A percentile compares a stretch with the other conserved stretches of the same genome.
Evolutionary conservation across 35 echinoderm and acorn worm species (phyloP).

Genomic region (Ptychodera flava): DNA sequence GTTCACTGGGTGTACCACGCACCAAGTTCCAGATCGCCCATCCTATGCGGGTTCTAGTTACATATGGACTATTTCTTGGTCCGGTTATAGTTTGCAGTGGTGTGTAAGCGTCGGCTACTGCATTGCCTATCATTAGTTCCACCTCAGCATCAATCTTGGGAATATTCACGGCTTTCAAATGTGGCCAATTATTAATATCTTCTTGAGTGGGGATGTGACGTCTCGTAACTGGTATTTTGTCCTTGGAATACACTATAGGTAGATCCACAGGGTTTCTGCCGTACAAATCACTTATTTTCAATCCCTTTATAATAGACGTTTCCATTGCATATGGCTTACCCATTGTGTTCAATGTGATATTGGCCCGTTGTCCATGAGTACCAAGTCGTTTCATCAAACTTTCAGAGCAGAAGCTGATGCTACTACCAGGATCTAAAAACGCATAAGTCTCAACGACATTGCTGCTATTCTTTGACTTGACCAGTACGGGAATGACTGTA

Average conservation of each 20-base stretch:
- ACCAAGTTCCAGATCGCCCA: constrained; percentile 26
- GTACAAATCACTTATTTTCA: neutral
- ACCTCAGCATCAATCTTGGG: constrained; percentile 34
- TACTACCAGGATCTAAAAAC: constrained; percentile 16
- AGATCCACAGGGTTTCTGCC: constrained; percentile 13
- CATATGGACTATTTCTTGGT: constrained; percentile 13
- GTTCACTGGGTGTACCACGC: neutral
- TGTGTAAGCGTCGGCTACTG: constrained; percentile 31
- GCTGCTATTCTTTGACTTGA: constrained; percentile 22
- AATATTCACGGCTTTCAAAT: constrained; percentile 14
- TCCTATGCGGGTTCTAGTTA: neutral
- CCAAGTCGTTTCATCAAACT: neutral
- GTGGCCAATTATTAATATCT: constrained; percentile 28
- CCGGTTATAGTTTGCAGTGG: constrained; percentile 17
- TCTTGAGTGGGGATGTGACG: constrained; percentile 12
- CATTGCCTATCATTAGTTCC: constrained; percentile 34
- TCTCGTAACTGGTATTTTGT: constrained; percentile 13
- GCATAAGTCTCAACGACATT: constrained; percentile 24
- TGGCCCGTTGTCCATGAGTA: neutral
- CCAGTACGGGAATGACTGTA: constrained; percentile 26
- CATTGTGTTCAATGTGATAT: constrained; percentile 16
- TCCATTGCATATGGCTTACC: neutral
- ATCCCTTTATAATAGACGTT: neutral
- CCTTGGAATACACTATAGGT: constrained; percentile 27
- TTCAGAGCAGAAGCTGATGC: constrained; percentile 27